Base-by-base conservation (phyloP, 92 coral and sea anemone genomes). In the Siderastrea siderea region DNA sequence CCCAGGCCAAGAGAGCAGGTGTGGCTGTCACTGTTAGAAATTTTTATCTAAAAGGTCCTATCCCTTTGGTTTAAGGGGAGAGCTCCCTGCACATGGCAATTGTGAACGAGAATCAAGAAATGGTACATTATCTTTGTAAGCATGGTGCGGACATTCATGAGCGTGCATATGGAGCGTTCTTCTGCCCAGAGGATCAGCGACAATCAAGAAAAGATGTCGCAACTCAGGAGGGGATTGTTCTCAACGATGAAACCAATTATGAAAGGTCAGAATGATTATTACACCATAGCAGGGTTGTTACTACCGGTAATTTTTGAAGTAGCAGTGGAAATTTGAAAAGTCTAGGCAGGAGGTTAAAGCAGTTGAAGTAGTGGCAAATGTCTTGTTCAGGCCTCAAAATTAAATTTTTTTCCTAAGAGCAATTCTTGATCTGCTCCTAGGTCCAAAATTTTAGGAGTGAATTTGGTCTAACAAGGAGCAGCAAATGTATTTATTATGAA, bases 21-120 rank as follows among this genome's bases (percentile, higher is more conserved):
- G 15, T 64, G 17, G 1, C 10, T 64, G 19, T 26, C 63, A 14
- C 2, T 5, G 11, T 3, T 14, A 1, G n/a, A 44, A 47, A 44
- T 13, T 71, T 71, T 13, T 5, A 45, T 71, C 4, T 5, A 26
- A 6, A 11, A 4, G 5, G 16, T 45, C 3, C 47, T 8, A 13
- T 72, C 5, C 6, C 48, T 5, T 11, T 83, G 71, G n/a, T 78
- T 61, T 13, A 64, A 93, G 98, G 98, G 3, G 98, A 95, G 71
- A 95, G 96, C 87, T 86, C 87, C 62, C 75, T 93, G 73, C 98
- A 95, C 81, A 95, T 95, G 98, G 98, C 98, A 43, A 93, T 95
- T 52, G 98, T 91, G 7, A 95, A 95, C 80, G 94, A 78, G 81
- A 89, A 93, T 69, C 82, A 93, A 66, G 85, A 54, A 59, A 91